A percentile compares a stretch with the other conserved stretches of the same genome.
phyloP scores from a whole-genome alignment of 2,888 invertebrate genomes.

The Perithous albicinctus region DNA sequence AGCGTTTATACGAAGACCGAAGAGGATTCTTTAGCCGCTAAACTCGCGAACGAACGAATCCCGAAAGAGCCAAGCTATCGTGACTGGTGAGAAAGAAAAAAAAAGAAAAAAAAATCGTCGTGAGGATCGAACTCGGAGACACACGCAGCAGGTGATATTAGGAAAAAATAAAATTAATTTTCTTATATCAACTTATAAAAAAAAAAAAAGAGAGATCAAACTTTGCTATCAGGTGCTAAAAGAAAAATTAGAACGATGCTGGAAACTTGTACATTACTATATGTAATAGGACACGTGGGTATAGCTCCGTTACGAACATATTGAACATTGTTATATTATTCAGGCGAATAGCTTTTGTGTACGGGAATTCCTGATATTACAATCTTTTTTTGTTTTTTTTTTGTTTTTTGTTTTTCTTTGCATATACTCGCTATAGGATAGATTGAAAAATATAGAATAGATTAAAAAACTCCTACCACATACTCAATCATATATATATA shows the following conservation, averaged over 20 bases:
- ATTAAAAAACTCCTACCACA: slow-evolving; percentile 64
- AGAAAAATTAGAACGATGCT: slow-evolving; percentile 27
- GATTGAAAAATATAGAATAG: slow-evolving; percentile 69
- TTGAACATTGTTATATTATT: slow-evolving; percentile 57
- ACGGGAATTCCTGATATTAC: slow-evolving; percentile 59
- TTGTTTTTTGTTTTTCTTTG: too few species aligned
- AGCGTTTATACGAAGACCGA: slow-evolving; percentile 69
- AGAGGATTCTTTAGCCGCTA: slow-evolving; percentile 59
- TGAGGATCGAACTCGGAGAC: not conserved
- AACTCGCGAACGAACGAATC: slow-evolving; percentile 51
- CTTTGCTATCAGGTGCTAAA: not conserved
- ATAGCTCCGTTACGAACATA: slow-evolving; percentile 57
- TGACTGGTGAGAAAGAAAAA: not conserved
- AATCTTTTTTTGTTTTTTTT: too few species aligned
- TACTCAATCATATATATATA: slow-evolving; percentile 44
- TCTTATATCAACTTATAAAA: not conserved
- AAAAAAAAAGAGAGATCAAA: slow-evolving; percentile 3
- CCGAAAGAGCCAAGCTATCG: slow-evolving; percentile 34
- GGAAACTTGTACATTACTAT: slow-evolving; percentile 38
- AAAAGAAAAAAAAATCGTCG: not conserved
- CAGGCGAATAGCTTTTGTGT: slow-evolving; percentile 54
- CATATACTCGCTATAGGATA: slow-evolving; percentile 63
- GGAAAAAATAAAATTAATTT: too few species aligned
- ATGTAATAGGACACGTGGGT: slow-evolving; percentile 58
- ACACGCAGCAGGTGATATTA: too few species aligned